Evolutionary conservation across 2,797 vertebrate genomes (phyloP), one percentile per base, ranked within the genome.

Genomic region (Tinamus major): DNA sequence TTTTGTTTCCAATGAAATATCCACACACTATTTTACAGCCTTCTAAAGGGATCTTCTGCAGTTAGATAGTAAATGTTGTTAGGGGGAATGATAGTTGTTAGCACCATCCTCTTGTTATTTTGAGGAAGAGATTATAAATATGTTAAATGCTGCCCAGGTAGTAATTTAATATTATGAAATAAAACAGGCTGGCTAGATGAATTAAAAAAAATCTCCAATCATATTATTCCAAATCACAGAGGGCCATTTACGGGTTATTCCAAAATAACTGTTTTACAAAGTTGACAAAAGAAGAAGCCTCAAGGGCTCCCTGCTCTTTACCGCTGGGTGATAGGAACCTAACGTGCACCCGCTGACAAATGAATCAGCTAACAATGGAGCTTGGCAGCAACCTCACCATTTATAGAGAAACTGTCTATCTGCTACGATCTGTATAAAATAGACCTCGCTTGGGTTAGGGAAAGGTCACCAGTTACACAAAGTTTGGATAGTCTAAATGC

Each of bases 381-480:
- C 78, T 93, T 93, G 95, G 95, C 94, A 83, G 83, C 88, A 87
- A 16, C 83, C 75, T 94, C 83, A 17, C 89, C 86, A 64, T 94
- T 93, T 94, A 85, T 74, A 93, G 92, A 86, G 79, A 79, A 92
- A 85, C 71, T 0, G 23, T 94, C 92, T 89, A 89, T 96, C 96
- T 95, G 76, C 87, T 90, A 71, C 4, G 4, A 93, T 95, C 94
- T 95, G 90, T 94, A 91, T 96, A 75, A 95, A 96, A 94, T 81
- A 94, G 93, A 87, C 92, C 77, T 77, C 2, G 0, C 85, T 72
- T 85, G 48, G 98, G 98, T 98, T 98, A 98, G 83, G 59, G 83
- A 89, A 95, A 97, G 98, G 98, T 98, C 97, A 92, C 96, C 90
- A 96, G 96, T 97, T 98, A 97, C 97, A 98, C 97, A 94, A 97